Evolutionary conservation across 2,797 vertebrate genomes (phyloP).

Genomic region (Champsocephalus esox): DNA sequence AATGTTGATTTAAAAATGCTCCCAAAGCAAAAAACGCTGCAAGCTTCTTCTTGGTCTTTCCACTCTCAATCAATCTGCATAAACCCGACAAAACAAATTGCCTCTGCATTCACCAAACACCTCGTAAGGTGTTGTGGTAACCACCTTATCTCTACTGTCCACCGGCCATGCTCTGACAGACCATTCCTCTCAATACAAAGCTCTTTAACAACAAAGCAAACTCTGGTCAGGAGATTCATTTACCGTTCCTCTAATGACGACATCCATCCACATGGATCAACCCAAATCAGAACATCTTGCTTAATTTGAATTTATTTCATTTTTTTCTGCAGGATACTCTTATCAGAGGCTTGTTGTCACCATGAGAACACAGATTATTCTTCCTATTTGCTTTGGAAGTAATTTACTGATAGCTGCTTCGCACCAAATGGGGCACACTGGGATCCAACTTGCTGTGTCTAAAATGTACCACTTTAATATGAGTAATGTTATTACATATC

Average conservation of each 20-base stretch:
- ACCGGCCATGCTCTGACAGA: conserved; percentile 39
- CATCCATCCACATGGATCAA: conserved; percentile 21
- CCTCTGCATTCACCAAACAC: conserved; percentile 25
- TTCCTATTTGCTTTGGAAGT: conserved; percentile 12
- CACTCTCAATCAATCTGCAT: conserved; percentile 27
- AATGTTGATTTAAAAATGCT: conserved; percentile 38
- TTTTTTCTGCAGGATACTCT: conserved; percentile 20
- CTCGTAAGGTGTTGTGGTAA: conserved; percentile 28
- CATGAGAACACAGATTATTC: conserved; percentile 19
- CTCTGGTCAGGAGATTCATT: conserved; percentile 9
- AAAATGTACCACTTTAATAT: conserved; percentile 55
- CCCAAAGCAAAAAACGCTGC: background rate
- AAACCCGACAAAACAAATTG: conserved; percentile 38
- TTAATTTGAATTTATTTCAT: conserved; percentile 30
- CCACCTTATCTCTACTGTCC: conserved; percentile 43
- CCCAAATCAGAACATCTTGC: background rate
- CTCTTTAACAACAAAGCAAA: conserved; percentile 39
- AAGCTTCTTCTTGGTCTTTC: conserved; percentile 6
- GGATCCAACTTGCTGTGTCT: conserved; percentile 36
- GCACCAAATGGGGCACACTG: conserved; percentile 7
- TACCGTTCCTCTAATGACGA: conserved; percentile 1
- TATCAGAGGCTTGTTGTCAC: conserved; percentile 1
- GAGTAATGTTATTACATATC: conserved; percentile 55
- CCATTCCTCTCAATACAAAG: conserved; percentile 44
- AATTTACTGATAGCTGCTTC: conserved; percentile 15